These are phyloP conservation scores for Pao palembangensis DNA, from an alignment of 2,113 vertebrate species.

Conservation along the genomic window DNA sequence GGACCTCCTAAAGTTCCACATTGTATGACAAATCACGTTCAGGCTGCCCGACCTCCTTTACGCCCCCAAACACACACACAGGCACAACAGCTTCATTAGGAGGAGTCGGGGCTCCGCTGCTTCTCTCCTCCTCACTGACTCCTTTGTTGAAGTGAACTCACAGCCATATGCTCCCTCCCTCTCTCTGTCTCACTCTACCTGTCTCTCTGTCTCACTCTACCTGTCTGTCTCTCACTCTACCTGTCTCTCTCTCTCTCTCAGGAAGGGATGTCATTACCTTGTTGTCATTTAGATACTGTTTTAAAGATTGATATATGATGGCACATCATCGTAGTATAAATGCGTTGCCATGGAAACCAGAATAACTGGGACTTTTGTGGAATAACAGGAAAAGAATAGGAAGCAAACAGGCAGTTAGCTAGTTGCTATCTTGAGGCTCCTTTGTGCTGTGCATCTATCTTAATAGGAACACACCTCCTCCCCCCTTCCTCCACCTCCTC, in stretches of 20 bases:
- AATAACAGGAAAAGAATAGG: too few relatives aligned
- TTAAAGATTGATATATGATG: too few relatives aligned
- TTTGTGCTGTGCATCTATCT: too few relatives aligned
- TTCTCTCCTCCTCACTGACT: slow-evolving; percentile 66
- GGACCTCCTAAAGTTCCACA: slow-evolving; percentile 78
- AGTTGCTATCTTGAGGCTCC: too few relatives aligned
- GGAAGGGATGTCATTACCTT: background rate
- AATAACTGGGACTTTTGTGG: too few relatives aligned
- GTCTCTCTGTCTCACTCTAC: background rate
- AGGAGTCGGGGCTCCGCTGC: slow-evolving; percentile 72
- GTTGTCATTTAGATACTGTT: too few relatives aligned
- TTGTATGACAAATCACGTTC: slow-evolving; percentile 83
- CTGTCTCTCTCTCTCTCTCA: background rate
- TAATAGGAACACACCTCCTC: background rate
- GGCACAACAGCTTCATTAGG: slow-evolving; percentile 80
- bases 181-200: background rate
- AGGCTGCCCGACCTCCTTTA: slow-evolving; percentile 19
- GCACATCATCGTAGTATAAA: too few relatives aligned
- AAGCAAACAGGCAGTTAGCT: too few relatives aligned
- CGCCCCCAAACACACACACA: slow-evolving; percentile 26
- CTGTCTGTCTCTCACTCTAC: background rate
- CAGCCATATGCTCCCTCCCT: slow-evolving; percentile 62
- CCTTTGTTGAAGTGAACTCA: slow-evolving; percentile 71
- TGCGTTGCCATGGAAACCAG: too few relatives aligned
- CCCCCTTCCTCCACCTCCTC: background rate